Evolutionary conservation across 2,797 vertebrate species (phyloP).

Genomic region (Rhabdomys pumilio): DNA sequence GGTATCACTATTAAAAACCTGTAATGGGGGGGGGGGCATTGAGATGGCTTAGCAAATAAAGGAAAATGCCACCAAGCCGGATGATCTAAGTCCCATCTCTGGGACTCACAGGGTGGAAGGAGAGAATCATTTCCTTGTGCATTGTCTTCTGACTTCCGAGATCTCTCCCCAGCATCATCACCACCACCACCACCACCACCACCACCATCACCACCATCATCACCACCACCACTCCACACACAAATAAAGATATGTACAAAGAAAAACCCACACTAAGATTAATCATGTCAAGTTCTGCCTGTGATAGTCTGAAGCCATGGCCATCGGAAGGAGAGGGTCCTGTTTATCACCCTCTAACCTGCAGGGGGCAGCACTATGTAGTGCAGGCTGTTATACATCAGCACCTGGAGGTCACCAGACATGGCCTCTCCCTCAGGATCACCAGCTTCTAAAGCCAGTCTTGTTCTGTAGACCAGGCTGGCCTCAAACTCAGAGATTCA

Average conservation of each 20-base stretch:
- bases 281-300: rapidly evolving
- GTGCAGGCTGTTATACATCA: not conserved
- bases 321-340: rapidly evolving
- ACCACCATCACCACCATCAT: not conserved
- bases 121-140: not conserved
- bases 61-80: no score
- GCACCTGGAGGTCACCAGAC: no score
- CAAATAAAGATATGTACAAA: not conserved
- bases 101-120: not conserved
- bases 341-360: no score
- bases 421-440: no score
- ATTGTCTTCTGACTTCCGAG: not conserved
- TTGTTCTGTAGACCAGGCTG: not conserved
- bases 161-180: not conserved
- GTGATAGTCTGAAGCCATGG: rapidly evolving
- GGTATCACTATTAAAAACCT: rapidly evolving
- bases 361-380: not conserved
- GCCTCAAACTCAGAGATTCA: not conserved
- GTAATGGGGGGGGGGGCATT: no score
- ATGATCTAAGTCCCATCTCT: not conserved
- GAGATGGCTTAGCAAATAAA: not conserved
- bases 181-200: not conserved
- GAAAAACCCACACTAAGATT: not conserved
- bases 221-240: not conserved
- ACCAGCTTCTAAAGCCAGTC: not conserved